Base-by-base conservation (phyloP, 2,797 vertebrate genomes). In the Pangasius macronema region DNA sequence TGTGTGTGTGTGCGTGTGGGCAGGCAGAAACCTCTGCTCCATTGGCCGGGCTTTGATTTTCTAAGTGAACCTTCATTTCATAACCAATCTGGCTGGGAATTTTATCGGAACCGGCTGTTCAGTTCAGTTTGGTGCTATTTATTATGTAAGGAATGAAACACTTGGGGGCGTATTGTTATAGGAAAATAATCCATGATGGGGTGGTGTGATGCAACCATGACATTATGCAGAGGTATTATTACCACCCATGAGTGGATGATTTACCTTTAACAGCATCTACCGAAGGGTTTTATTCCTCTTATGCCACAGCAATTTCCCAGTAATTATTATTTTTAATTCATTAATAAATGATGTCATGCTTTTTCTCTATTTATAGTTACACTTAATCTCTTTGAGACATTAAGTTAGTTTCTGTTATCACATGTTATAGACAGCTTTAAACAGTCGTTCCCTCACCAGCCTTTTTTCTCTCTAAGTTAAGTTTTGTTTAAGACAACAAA, bases 11-110 rank as follows among this genome's bases (percentile, higher is more conserved):
- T 36, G 30, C 36, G 82, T 70, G 49, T 55, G 75, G 51, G 83
- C 10, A 11, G 63, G 49, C n/a, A 65, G 33, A 70, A 80, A 84
- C 51, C 82, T 87, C 73, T 84, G 75, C 65, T 81, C 46, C 70
- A 55, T 87, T 76, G 57, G 57, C 80, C 7, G 9, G 68, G 81
- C 81, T 63, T 63, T 65, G 36, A 83, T 87, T 83, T 87, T 65
- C 33, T 36, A 24, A 53, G 55, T 42, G n/a, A 83, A 65, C 42
- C 68, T 65, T 87, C 7, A 49, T 87, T 87, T 83, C 79, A 80
- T 86, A 86, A 86, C 46, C 63, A 86, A 87, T 83, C 80, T 83
- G 86, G 80, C 86, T 36, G 24, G 42, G 30, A 61, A 87, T 63
- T 61, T 75, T 33, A 57, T 83, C 30, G 36, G 33, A 83, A 73